These are phyloP conservation scores for Fragum sueziense DNA, from an alignment of 2,888 invertebrate species.

Conservation along the genomic window DNA sequence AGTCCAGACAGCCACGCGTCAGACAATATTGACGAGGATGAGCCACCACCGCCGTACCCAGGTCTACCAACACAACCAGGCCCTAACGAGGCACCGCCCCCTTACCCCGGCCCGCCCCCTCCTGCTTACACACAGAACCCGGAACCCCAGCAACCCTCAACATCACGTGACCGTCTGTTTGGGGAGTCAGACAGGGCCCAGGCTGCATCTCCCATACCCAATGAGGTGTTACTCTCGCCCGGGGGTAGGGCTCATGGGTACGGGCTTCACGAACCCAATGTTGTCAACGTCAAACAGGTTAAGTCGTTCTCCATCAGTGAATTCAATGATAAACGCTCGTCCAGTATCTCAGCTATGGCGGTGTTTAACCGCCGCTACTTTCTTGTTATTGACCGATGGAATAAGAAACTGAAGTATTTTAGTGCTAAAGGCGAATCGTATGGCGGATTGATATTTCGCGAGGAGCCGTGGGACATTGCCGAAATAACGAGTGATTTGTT, in stretches of 20 bases:
- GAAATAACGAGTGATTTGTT: slow-evolving; percentile 36
- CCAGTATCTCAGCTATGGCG: slow-evolving; percentile 51
- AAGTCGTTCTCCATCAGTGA: slow-evolving; percentile 48
- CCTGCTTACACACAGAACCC: slow-evolving; percentile 50
- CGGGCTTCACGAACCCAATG: neutral
- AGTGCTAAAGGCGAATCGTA: slow-evolving; percentile 42
- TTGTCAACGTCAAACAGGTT: slow-evolving; percentile 22
- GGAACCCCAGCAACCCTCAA: slow-evolving; percentile 34
- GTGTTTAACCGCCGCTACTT: slow-evolving; percentile 38
- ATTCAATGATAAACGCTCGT: slow-evolving; percentile 42
- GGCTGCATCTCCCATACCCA: slow-evolving; percentile 7
- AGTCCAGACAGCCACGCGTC: slow-evolving; percentile 1
- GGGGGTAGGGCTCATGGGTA: neutral
- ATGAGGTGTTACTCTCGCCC: slow-evolving; percentile 3
- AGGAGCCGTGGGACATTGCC: slow-evolving; percentile 61
- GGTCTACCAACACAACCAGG: slow-evolving; percentile 34
- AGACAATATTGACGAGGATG: slow-evolving; percentile 29
- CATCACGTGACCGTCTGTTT: neutral
- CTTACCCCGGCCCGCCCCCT: slow-evolving; percentile 55
- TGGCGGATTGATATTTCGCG: slow-evolving; percentile 53
- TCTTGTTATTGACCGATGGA: slow-evolving; percentile 57
- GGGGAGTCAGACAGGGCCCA: neutral
- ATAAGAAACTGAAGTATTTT: slow-evolving; percentile 57
- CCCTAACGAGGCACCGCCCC: slow-evolving; percentile 53
- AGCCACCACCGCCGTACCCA: slow-evolving; percentile 56